Percentiles rank a stretch among this genome's conserved stretches.
These are phyloP conservation scores for Danio jaintianensis DNA, from an alignment of 2,797 vertebrate species.

Conservation along the genomic window DNA sequence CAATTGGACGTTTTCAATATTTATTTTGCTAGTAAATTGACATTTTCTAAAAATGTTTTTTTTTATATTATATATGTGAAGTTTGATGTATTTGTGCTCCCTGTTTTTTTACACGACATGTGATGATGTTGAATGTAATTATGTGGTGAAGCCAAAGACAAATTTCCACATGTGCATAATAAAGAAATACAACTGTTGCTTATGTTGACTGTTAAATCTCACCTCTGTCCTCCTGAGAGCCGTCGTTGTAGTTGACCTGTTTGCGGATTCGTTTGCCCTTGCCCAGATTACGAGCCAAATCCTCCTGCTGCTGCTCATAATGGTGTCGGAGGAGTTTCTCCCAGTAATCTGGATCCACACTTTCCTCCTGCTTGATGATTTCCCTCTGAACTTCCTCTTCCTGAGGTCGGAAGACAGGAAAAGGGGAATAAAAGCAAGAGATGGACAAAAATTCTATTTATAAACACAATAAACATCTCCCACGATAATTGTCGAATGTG, in stretches of 20 bases:
- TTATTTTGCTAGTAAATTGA: too few species aligned
- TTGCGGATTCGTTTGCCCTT: conserved; percentile 98
- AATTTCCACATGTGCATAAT: too few species aligned
- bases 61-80: too few species aligned
- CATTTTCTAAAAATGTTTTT: too few species aligned
- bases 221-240: conserved; percentile 97
- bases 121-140: too few species aligned
- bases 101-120: too few species aligned
- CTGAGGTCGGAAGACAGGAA: conserved; percentile 65
- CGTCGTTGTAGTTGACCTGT: conserved; percentile 99
- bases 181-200: too few species aligned
- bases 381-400: conserved; percentile 97
- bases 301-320: conserved; percentile 98
- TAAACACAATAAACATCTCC: neutral
- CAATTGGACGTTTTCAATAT: too few species aligned
- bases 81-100: too few species aligned
- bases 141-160: too few species aligned
- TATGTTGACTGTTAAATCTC: too few species aligned
- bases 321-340: conserved; percentile 96
- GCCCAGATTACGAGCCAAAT: conserved; percentile 94
- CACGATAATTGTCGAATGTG: neutral
- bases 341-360: conserved; percentile 98
- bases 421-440: neutral
- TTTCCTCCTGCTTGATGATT: conserved; percentile 98
- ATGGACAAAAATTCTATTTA: neutral